Evolutionary conservation across 2,888 invertebrate species (phyloP).

Genomic region (Leptopilina myrica): DNA sequence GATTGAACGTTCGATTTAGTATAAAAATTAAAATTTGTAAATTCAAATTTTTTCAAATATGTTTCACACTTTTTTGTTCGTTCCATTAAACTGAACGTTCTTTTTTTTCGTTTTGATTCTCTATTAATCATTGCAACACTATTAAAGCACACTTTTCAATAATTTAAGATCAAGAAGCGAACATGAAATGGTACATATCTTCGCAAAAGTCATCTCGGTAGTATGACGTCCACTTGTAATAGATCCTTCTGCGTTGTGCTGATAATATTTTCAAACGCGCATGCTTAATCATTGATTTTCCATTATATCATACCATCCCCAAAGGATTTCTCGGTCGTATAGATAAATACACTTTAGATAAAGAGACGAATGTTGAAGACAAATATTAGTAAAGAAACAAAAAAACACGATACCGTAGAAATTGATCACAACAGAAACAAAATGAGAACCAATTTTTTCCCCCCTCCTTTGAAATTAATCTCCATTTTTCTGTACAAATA

Average conservation of each 20-base stretch:
- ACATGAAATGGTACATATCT: not conserved
- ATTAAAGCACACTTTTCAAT: not conserved
- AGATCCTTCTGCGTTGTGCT: not conserved
- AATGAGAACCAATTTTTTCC: too few relatives aligned
- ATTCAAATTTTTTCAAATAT: not conserved
- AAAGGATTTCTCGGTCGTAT: not conserved
- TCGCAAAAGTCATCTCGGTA: not conserved
- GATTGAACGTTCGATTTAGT: too few relatives aligned
- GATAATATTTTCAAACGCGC: constrained; percentile 3
- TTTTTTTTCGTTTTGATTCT: not conserved
- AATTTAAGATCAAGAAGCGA: not conserved
- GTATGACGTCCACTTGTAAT: not conserved
- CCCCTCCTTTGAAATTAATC: too few relatives aligned
- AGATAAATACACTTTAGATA: not conserved
- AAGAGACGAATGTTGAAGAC: not conserved
- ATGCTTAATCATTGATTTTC: constrained; percentile 35
- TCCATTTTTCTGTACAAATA: too few relatives aligned
- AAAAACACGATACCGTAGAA: not conserved
- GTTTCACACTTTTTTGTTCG: not conserved
- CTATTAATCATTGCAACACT: not conserved
- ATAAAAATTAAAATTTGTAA: not conserved
- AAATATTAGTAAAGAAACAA: not conserved
- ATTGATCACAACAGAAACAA: not conserved
- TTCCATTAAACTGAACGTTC: not conserved
- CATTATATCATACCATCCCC: not conserved